phyloP scores from a whole-genome alignment of 2,797 vertebrate genomes.

The Naso thynnoides region DNA sequence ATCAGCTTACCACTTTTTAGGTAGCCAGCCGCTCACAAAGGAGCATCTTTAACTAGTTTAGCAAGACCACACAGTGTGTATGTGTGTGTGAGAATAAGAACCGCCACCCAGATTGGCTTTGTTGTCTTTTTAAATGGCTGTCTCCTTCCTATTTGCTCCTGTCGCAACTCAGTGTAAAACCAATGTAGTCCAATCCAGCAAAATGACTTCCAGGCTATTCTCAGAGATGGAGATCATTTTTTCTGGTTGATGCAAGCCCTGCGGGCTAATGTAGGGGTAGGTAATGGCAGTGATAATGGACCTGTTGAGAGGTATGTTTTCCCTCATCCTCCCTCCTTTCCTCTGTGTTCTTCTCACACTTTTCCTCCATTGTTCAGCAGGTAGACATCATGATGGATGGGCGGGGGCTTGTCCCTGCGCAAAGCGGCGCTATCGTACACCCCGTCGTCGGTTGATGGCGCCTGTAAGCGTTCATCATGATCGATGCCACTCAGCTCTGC shows the following conservation, averaged over 20 bases:
- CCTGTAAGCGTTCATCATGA: conserved; percentile 70
- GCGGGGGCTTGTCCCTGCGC: conserved; percentile 53
- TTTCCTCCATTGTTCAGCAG: conserved; percentile 67
- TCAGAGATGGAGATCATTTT: conserved; percentile 62
- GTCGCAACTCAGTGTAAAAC: conserved; percentile 53
- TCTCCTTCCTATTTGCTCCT: conserved; percentile 49
- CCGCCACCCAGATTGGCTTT: conserved; percentile 62
- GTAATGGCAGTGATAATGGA: conserved; percentile 72
- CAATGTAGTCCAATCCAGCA: conserved; percentile 44
- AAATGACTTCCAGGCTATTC: conserved; percentile 72
- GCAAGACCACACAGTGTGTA: conserved; percentile 69
- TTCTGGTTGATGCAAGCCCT: conserved; percentile 42
- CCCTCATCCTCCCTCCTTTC: conserved; percentile 28
- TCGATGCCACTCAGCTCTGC: conserved; percentile 67
- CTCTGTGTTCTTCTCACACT: conserved; percentile 55
- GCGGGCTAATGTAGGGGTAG: conserved; percentile 50
- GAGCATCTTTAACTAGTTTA: conserved; percentile 80
- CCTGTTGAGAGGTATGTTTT: conserved; percentile 65
- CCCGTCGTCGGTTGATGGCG: conserved; percentile 56
- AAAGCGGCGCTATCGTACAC: conserved; percentile 55
- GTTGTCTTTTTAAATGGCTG: conserved; percentile 70
- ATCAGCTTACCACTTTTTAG: conserved; percentile 78
- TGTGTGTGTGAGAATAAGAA: conserved; percentile 26
- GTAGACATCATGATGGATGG: conserved; percentile 76
- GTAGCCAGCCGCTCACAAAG: conserved; percentile 70